These are phyloP conservation scores for Petrocephalus zakoni DNA, from an alignment of 2,113 vertebrate species.

Conservation along the genomic window DNA sequence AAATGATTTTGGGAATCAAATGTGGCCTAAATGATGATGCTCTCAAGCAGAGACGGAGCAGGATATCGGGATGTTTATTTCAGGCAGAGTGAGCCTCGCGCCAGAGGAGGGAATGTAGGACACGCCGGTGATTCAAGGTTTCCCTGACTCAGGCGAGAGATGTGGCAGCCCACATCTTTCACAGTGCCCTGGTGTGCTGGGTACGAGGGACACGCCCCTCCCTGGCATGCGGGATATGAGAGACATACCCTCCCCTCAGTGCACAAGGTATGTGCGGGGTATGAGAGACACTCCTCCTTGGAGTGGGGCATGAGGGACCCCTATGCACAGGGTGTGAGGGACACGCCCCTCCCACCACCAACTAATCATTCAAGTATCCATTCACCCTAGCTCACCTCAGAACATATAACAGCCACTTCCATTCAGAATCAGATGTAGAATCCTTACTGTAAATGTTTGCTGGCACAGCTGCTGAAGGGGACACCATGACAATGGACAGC, in stretches of 20 bases:
- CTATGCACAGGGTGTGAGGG: no score
- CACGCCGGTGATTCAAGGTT: not conserved
- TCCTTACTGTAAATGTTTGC: no score
- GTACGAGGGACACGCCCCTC: not conserved
- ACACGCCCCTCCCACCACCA: not conserved
- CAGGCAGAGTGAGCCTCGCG: not conserved
- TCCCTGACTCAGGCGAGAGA: not conserved
- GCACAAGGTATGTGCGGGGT: not conserved
- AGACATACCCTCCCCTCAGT: no score
- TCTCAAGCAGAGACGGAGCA: not conserved
- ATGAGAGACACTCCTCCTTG: not conserved
- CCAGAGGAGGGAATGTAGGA: conserved; percentile 8
- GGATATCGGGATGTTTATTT: not conserved
- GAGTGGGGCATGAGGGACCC: no score
- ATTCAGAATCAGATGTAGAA: no score
- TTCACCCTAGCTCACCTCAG: no score
- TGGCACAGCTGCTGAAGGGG: no score
- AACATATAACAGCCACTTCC: no score
- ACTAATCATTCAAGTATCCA: no score
- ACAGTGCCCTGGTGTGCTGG: not conserved
- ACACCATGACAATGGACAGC: no score
- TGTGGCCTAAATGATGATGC: not conserved
- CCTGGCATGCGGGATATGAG: not conserved
- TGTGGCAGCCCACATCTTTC: not conserved
- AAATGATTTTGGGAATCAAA: not conserved